Percentiles rank a stretch among this genome's conserved stretches.
Evolutionary conservation across 2,888 invertebrate species (phyloP).

Genomic region (Machimus atricapillus): DNA sequence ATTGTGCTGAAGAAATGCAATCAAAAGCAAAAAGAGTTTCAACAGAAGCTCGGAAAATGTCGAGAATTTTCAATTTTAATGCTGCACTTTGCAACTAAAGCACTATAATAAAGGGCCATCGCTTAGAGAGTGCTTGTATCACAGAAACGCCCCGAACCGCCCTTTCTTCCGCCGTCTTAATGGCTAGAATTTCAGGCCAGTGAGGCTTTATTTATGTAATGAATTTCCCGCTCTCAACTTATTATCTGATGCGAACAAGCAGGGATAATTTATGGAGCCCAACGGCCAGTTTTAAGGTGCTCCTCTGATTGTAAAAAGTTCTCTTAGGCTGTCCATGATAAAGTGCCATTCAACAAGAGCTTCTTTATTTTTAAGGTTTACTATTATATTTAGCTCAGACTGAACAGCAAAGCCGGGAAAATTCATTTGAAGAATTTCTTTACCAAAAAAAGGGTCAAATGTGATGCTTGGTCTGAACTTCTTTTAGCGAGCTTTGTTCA

Average conservation of each 20-base stretch:
- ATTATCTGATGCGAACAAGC: not conserved
- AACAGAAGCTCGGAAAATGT: not conserved
- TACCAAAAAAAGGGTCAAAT: not conserved
- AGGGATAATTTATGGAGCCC: not conserved
- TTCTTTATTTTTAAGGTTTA: not conserved
- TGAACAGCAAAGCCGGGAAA: not conserved
- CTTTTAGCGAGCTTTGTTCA: not conserved
- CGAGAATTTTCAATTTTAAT: not conserved
- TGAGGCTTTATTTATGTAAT: not conserved
- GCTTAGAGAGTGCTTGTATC: not conserved
- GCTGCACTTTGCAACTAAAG: not conserved
- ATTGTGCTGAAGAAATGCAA: not conserved
- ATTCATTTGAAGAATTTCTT: not conserved
- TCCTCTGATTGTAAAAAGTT: not conserved
- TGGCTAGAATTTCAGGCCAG: not conserved
- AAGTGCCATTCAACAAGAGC: not conserved
- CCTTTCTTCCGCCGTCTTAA: not conserved
- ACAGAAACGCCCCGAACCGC: not conserved
- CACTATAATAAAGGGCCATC: not conserved
- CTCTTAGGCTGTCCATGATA: not conserved
- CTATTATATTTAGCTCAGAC: not conserved
- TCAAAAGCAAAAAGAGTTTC: not conserved
- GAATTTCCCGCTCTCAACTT: not conserved
- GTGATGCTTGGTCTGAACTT: not conserved
- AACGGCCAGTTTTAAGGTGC: not conserved